Evolutionary conservation across 2,113 vertebrate genomes (phyloP).

Genomic region (Tachysurus vachellii): DNA sequence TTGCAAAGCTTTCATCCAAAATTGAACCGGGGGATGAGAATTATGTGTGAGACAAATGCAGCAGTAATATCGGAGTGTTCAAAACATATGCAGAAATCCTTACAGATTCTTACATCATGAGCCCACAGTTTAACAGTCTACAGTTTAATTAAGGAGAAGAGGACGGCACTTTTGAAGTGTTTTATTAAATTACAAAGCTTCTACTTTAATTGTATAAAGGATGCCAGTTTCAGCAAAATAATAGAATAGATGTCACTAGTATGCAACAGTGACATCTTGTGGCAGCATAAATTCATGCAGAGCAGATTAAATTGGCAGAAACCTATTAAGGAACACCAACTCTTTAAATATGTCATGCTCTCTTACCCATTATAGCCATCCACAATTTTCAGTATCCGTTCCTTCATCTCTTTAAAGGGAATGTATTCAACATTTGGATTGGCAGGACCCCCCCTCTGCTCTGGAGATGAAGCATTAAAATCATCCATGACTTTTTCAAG

Average conservation of each 20-base stretch:
- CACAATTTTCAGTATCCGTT: constrained; percentile 93
- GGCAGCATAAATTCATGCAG: neutral
- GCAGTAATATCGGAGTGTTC: neutral
- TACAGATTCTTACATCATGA: neutral
- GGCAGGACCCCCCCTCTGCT: constrained; percentile 82
- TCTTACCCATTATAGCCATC: constrained; percentile 95
- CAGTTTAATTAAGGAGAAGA: neutral
- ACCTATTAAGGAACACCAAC: neutral
- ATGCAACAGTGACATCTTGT: too few relatives aligned
- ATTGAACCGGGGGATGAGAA: neutral
- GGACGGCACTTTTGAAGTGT: neutral
- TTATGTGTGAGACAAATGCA: neutral
- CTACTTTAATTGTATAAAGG: neutral
- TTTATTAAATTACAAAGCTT: neutral
- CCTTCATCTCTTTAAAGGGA: constrained; percentile 95
- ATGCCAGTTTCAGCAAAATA: neutral
- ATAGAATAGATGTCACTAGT: neutral
- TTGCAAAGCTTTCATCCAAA: neutral
- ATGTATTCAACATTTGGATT: constrained; percentile 96
- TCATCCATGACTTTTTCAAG: constrained; percentile 97
- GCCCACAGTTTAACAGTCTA: neutral
- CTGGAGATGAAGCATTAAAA: constrained; percentile 86
- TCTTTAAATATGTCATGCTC: neutral
- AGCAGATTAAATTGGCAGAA: neutral
- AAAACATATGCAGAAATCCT: neutral